These are phyloP conservation scores for Brachynemurus nebulosus DNA, from an alignment of 2,888 invertebrate species.

Conservation along the genomic window DNA sequence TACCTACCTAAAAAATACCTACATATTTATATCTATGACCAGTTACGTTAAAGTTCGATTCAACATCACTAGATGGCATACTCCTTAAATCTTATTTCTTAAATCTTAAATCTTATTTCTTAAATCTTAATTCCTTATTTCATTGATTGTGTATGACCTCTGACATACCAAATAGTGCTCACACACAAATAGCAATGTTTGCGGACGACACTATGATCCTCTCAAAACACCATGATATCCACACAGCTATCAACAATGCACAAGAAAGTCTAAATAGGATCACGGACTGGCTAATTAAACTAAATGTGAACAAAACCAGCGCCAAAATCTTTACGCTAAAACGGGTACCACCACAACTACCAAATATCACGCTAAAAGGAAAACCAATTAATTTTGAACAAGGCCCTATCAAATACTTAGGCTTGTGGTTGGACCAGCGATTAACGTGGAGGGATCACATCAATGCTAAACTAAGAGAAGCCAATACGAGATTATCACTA, in stretches of 20 bases:
- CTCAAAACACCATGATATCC: neutral
- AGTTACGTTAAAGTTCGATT: too few species aligned
- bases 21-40: too few species aligned
- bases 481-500: too few species aligned
- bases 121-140: too few species aligned
- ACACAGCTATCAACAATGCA: too few species aligned
- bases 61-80: too few species aligned
- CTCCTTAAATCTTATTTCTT: too few species aligned
- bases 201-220: conserved; percentile 13
- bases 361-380: neutral
- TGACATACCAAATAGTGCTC: conserved; percentile 12
- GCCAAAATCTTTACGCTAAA: conserved; percentile 10
- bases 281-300: conserved; percentile 12
- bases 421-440: neutral
- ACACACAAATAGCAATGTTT: conserved; percentile 10
- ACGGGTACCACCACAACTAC: neutral
- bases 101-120: too few species aligned
- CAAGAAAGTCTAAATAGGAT: too few species aligned
- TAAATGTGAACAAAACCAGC: conserved; percentile 12
- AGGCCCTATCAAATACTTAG: neutral
- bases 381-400: neutral
- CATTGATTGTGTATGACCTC: too few species aligned
- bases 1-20: too few species aligned
- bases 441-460: neutral
- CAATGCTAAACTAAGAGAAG: too few species aligned